Evolutionary conservation across 1,140 invertebrate genomes (phyloP), one percentile per base, ranked within the genome.

Genomic region (Diabrotica undecimpunctata): DNA sequence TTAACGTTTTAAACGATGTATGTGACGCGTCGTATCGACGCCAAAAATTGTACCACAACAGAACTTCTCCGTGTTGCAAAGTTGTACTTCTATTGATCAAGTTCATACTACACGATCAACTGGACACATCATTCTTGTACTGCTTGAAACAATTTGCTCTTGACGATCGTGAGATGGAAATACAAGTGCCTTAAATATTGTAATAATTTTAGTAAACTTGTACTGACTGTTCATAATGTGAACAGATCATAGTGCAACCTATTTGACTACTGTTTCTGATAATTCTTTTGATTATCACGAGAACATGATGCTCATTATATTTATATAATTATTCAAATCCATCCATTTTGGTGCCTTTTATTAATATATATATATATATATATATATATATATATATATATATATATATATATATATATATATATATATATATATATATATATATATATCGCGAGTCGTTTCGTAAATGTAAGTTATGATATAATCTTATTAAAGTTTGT

Each of bases 281-380:
- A 58, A 58, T 39, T 12, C 14, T 0, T 11, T 38, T 10, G 8
- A 37, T 58, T 61, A 61, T 61, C 60, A 61, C 7, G 60, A 61
- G 52, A 61, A 61, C 60, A 61, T n/a, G 36, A 61, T 61, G 60
- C 60, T 61, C 60, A 52, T 36, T 58, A 38, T 38, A 58, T 58
- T n/a, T 41, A 38, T 7, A 58, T 58, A 61, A 11, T 51, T 10
- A 25, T 46, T 52, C 60, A 62, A 62, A 62, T 62, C 61, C 61
- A 62, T 62, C 58, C 58, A 60, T 60, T 60, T 60, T 60, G 61
- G 61, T 62, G 61, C 61, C 61, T 62, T 62, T 54, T 35, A 58
- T 58, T 58, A 62, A 62, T 62, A 62, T 62, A 37, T 62, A 51
- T 62, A 62, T 25, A 62, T 62, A 54, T 35, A 61, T 35, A 52